Evolutionary conservation across 2,888 invertebrate genomes (phyloP), one percentile per base, ranked within the genome.

Genomic region (Busseola fusca): DNA sequence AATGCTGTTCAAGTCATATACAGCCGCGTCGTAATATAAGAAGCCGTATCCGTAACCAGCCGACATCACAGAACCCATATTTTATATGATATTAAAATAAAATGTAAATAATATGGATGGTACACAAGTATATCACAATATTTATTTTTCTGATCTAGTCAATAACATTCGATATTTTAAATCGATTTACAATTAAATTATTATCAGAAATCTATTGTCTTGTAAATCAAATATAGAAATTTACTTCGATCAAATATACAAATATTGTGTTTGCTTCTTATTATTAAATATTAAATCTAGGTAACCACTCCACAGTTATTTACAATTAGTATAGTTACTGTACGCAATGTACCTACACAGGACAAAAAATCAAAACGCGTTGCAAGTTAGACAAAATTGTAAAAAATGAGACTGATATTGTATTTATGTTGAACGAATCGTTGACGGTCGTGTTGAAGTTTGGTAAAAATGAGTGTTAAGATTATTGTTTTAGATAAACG

Each of bases 381-480:
- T 85, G 84, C 87, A 85, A 87, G 76, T 83, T 87, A 81, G 86
- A 86, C 84, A 84, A 88, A 88, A 87, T 87, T 87, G 87, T 88
- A 88, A 87, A 78, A 83, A 87, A 92, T 91, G 93, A 94, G 94
- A 94, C 93, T 94, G 94, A 93, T 89, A 88, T 89, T 90, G 91
- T 93, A 91, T 92, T 92, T 90, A 91, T 87, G 87, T 91, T 90
- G 87, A 87, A 81, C 79, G 82, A 84, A 74, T 85, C 83, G 82
- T 86, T 86, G 79, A 81, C 72, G 81, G 63, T 75, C 72, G 72
- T 87, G 84, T 85, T 87, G 76, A 87, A 80, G 86, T 87, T 87
- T 87, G 84, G 74, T 82, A 85, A 78, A 48, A 80, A 80, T 84
- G 83, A 82, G 78, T 76, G 79, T 76, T 85, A 70, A 73, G 30